A percentile compares a stretch with the other conserved stretches of the same genome.
Evolutionary conservation across 2,113 vertebrate genomes (phyloP).

Genomic region (Pycnonotus jocosus): DNA sequence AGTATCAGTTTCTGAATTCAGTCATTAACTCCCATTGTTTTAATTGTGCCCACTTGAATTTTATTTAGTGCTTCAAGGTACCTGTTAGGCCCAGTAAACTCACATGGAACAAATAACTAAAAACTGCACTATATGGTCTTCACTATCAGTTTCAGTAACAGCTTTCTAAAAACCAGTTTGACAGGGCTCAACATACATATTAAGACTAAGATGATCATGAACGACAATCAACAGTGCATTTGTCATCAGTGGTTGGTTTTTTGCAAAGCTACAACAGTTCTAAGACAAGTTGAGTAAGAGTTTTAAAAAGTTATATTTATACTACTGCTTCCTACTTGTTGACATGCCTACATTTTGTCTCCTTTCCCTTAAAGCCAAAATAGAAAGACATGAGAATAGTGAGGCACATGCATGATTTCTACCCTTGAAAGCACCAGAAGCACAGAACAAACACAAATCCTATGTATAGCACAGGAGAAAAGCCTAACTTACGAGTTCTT

Average conservation of each 20-base stretch:
- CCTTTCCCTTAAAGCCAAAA: background rate
- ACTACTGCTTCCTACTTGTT: background rate
- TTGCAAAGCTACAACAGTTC: background rate
- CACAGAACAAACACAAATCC: background rate
- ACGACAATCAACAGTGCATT: background rate
- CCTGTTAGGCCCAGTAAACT: background rate
- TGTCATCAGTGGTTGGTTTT: background rate
- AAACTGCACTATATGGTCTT: background rate
- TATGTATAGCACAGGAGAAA: background rate
- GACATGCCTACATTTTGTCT: background rate
- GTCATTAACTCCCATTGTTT: background rate
- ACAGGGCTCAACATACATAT: background rate
- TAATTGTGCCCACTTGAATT: background rate
- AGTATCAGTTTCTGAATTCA: background rate
- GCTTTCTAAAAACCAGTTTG: background rate
- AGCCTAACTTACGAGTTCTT: background rate
- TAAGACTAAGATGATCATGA: background rate
- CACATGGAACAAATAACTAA: background rate
- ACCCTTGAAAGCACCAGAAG: background rate
- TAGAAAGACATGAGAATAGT: background rate
- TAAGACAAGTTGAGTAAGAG: background rate
- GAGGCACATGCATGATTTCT: background rate
- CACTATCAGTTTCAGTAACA: background rate
- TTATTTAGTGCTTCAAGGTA: background rate
- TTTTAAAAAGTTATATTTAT: background rate